Conservation (phyloP, 2,797 vertebrate genomes). For the Liparis tanakae region DNA sequence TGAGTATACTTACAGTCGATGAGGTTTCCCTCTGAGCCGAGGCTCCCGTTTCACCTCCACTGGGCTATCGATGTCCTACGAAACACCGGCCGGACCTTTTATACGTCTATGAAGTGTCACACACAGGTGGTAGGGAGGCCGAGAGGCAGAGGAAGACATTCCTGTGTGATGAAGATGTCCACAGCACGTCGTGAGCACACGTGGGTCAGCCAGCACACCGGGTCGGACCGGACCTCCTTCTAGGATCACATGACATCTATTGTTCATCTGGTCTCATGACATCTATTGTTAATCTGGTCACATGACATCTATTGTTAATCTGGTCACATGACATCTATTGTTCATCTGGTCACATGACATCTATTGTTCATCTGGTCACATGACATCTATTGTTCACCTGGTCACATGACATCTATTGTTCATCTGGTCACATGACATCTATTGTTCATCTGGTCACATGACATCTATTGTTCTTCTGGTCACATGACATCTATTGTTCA, state of each 20-base stretch:
- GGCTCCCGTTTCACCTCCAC: constrained; percentile 38
- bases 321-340: too few species aligned
- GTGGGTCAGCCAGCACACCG: constrained; percentile 25
- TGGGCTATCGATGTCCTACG: constrained; percentile 58
- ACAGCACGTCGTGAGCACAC: constrained; percentile 45
- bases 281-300: too few species aligned
- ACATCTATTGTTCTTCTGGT: too few species aligned
- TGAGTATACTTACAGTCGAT: not conserved
- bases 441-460: too few species aligned
- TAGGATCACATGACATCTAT: constrained; percentile 33
- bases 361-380: too few species aligned
- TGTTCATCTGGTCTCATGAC: too few species aligned
- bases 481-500: too few species aligned
- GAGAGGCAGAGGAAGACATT: constrained; percentile 27
- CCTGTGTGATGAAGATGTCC: constrained; percentile 49
- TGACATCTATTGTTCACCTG: too few species aligned
- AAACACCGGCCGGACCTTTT: constrained; percentile 57
- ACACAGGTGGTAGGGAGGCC: constrained; percentile 46
- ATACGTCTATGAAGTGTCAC: constrained; percentile 66
- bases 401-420: too few species aligned
- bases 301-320: too few species aligned
- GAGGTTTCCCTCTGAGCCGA: not conserved
- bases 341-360: too few species aligned
- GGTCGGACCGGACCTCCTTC: constrained; percentile 43
- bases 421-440: too few species aligned